Base-by-base conservation (phyloP, 2,113 vertebrate species). In the Marcusenius ussheri region DNA sequence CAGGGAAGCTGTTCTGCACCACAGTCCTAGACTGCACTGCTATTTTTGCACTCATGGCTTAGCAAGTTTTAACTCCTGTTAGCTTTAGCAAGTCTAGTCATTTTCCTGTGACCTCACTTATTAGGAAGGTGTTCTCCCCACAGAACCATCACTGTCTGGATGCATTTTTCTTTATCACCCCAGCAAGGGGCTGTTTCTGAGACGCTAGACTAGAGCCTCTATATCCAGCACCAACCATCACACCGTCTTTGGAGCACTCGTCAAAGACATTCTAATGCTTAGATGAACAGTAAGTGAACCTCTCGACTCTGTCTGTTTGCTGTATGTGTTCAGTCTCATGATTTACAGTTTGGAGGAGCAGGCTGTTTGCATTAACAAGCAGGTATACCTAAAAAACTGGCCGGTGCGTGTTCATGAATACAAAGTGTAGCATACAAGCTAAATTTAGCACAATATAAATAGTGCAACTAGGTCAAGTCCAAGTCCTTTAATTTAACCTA, bases 401-500 rank as follows among this genome's bases (percentile, higher is more conserved):
- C 74, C 5, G 2, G 4, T 19, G 15, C 6, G 15, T 80, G 74
- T 19, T 39, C 15, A 80, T 19, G 74, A 80, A 42, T 42, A 80
- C 35, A 80, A 19, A 17, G 35, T 17, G 31, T 77, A 19, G 70
- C 39, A 42, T 39, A 19, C 31, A 80, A 42, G 15, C 6, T 80
- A 80, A 80, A 80, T 42, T 80, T 80, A 80, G 35, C 74, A 80
- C 74, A 80, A 42, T 80, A 80, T 80, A 80, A 42, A 80, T 80
- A 80, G 74, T 19, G 13, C 13, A 39, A 42, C 74, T 80, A 80
- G 35, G 35, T 80, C 31, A 39, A 80, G 35, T 15, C 19, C 35
- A 80, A 80, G 35, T 80, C 31, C 15, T 80, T 80, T 39, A 19
- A 19, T 80, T 80, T 80, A 42, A 80, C 74, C 62, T 70, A 70